Conservation (phyloP, 2,113 vertebrate genomes). For the Penelope pileata region DNA sequence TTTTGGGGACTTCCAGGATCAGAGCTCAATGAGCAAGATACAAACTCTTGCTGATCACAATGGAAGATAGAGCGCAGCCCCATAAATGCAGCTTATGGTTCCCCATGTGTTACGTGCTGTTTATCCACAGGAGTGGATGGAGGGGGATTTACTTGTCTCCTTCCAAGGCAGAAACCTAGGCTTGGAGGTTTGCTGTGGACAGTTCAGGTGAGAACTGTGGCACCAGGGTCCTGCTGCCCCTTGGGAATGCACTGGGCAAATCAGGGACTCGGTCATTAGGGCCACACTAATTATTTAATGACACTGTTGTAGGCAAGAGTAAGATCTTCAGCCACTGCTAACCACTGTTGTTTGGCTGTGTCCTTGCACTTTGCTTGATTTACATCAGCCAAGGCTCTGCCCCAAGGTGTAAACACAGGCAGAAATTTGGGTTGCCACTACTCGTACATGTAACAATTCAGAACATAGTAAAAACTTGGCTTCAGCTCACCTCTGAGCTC, state of each 20-base stretch:
- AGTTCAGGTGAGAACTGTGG: background rate
- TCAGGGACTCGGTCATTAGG: background rate
- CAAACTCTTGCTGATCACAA: background rate
- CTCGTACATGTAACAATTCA: background rate
- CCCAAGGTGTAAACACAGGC: background rate
- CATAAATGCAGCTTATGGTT: background rate
- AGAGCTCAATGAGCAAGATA: background rate
- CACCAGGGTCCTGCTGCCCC: background rate
- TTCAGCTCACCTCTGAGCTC: conserved; percentile 1
- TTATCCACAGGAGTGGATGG: background rate
- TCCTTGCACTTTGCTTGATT: background rate
- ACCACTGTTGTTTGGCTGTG: background rate
- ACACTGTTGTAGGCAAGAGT: background rate
- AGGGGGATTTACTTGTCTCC: background rate
- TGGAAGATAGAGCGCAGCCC: background rate
- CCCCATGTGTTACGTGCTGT: background rate
- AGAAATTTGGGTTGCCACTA: background rate
- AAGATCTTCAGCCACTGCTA: background rate
- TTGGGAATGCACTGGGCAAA: background rate
- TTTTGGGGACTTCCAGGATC: conserved; percentile 6
- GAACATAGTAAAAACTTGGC: conserved; percentile 3
- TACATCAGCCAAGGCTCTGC: background rate
- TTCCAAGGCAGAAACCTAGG: background rate
- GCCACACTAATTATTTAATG: background rate
- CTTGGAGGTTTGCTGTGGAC: background rate